Evolutionary conservation across 1,140 invertebrate genomes (phyloP).

Genomic region (Chlorops oryzae): DNA sequence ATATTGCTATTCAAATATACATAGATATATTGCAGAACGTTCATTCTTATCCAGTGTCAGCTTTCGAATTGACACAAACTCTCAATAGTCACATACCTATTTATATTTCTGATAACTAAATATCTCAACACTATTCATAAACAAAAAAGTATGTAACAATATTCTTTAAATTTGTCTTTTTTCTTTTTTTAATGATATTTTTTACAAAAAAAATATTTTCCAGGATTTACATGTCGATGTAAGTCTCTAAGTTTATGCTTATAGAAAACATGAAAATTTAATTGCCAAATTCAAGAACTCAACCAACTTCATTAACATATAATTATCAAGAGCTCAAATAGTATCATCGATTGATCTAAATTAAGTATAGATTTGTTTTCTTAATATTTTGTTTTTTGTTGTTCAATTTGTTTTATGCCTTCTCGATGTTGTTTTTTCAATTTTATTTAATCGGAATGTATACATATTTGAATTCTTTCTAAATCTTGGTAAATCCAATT

Average conservation of each 20-base stretch:
- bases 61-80: too few species aligned
- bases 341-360: neutral
- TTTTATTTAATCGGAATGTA: neutral
- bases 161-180: conserved; percentile 44
- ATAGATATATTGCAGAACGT: too few species aligned
- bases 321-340: neutral
- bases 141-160: too few species aligned
- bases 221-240: conserved; percentile 58
- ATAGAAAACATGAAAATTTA: conserved; percentile 12
- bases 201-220: conserved; percentile 34
- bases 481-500: too few species aligned
- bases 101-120: neutral
- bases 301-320: too few species aligned
- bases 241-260: conserved; percentile 49
- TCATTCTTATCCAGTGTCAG: too few species aligned
- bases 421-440: neutral
- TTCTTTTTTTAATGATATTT: conserved; percentile 28
- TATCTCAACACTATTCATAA: too few species aligned
- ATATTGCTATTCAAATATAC: too few species aligned
- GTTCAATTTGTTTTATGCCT: neutral
- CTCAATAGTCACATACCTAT: conserved; percentile 6
- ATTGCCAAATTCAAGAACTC: neutral
- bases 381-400: neutral
- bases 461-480: neutral
- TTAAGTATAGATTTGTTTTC: neutral